Conservation (phyloP, 2,888 invertebrate genomes). For the Amphipoea lucens region DNA sequence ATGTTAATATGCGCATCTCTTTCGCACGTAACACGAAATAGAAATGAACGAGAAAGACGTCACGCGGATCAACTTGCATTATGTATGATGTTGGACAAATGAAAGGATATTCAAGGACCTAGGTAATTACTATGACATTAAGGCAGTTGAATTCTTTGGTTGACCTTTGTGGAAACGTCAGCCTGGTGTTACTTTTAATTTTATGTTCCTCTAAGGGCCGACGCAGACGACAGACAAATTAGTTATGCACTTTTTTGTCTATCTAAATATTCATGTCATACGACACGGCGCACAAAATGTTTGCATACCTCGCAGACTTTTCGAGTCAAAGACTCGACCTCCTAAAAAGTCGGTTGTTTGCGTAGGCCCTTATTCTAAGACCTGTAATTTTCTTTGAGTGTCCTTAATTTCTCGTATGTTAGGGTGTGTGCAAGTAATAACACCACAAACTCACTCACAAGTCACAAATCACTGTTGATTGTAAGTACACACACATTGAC, state of each 20-base stretch:
- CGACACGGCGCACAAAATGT: background rate
- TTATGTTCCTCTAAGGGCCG: background rate
- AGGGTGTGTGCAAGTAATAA: constrained; percentile 38
- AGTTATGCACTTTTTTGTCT: background rate
- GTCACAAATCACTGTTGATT: constrained; percentile 50
- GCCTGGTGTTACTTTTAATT: constrained; percentile 14
- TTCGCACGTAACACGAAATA: constrained; percentile 62
- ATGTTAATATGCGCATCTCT: constrained; percentile 55
- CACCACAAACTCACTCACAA: constrained; percentile 41
- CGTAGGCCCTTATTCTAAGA: constrained; percentile 11
- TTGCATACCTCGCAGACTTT: background rate
- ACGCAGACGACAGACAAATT: constrained; percentile 2
- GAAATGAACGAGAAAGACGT: constrained; percentile 40
- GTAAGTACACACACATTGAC: constrained; percentile 53
- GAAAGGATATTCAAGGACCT: constrained; percentile 51
- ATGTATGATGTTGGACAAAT: constrained; percentile 6
- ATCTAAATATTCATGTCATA: background rate
- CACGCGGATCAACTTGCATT: constrained; percentile 29
- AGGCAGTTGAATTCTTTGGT: constrained; percentile 7
- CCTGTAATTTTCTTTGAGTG: constrained; percentile 47
- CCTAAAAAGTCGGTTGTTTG: constrained; percentile 13
- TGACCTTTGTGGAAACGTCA: constrained; percentile 27
- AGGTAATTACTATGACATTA: constrained; percentile 3
- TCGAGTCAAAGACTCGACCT: background rate
- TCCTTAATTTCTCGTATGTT: constrained; percentile 37